These are phyloP conservation scores for Caloenas nicobarica DNA, from an alignment of 2,113 vertebrate genomes.

Conservation along the genomic window DNA sequence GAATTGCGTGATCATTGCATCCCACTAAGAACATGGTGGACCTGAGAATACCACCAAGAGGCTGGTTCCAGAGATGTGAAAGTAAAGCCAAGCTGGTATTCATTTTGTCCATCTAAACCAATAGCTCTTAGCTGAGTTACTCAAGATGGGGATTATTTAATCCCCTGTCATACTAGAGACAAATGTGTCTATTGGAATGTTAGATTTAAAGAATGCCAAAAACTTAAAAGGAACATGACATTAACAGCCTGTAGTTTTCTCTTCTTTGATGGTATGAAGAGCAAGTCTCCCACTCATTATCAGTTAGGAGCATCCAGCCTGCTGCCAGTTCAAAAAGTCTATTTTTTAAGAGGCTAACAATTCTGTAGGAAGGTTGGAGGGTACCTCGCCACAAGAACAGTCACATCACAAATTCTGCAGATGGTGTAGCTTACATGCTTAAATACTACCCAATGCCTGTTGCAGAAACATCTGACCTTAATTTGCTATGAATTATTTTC, in stretches of 20 bases:
- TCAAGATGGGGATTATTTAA: neutral
- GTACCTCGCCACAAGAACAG: neutral
- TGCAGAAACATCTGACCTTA: neutral
- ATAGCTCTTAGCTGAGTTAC: accelerated
- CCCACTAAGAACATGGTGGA: neutral
- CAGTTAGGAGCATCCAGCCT: neutral
- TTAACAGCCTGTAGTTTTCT: neutral
- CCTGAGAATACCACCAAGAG: neutral
- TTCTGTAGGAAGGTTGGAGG: neutral
- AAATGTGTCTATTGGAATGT: accelerated
- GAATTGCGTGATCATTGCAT: neutral
- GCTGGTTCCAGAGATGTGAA: neutral
- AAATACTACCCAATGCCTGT: neutral
- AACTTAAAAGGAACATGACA: neutral
- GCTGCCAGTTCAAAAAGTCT: neutral
- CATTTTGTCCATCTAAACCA: neutral
- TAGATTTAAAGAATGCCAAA: neutral
- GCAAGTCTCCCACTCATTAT: neutral
- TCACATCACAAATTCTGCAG: neutral
- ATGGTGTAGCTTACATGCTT: neutral
- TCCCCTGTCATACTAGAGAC: neutral
- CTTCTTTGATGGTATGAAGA: neutral
- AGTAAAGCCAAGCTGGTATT: neutral
- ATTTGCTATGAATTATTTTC: neutral
- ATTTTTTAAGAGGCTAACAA: neutral